Conservation (phyloP, 2,888 invertebrate species). For the Cephus rjabovi region DNA sequence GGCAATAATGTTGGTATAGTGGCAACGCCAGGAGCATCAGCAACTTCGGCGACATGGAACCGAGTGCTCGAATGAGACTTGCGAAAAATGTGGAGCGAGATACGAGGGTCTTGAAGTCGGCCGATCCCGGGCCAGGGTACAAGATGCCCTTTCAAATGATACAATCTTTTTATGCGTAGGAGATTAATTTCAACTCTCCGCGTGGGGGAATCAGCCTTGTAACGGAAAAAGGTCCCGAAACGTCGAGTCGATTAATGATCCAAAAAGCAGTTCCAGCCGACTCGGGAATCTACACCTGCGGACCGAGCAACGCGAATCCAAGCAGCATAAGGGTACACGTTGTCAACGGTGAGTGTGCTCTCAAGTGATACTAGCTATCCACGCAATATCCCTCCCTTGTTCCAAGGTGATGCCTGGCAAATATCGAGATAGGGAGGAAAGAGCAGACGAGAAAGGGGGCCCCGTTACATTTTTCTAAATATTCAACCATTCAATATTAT, state of each 20-base stretch:
- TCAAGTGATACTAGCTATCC: no score
- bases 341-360: slow-evolving; percentile 77
- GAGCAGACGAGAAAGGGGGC: no score
- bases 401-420: no score
- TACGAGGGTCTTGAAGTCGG: not conserved
- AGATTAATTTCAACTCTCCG: slow-evolving; percentile 68
- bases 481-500: no score
- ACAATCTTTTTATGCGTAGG: slow-evolving; percentile 39
- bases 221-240: slow-evolving; percentile 67
- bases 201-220: slow-evolving; percentile 68
- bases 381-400: no score
- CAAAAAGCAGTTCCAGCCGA: slow-evolving; percentile 65
- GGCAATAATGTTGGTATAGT: no score
- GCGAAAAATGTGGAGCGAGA: not conserved
- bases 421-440: no score
- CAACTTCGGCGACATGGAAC: no score
- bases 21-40: no score
- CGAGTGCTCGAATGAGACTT: not conserved
- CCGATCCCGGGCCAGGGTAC: no score
- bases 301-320: slow-evolving; percentile 73
- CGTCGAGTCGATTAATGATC: slow-evolving; percentile 67
- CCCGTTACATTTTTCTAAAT: no score
- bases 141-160: not conserved
- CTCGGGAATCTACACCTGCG: slow-evolving; percentile 67
- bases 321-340: slow-evolving; percentile 88